These are phyloP conservation scores for Aricia artaxerxes DNA, from an alignment of 2,888 invertebrate genomes.

Conservation along the genomic window DNA sequence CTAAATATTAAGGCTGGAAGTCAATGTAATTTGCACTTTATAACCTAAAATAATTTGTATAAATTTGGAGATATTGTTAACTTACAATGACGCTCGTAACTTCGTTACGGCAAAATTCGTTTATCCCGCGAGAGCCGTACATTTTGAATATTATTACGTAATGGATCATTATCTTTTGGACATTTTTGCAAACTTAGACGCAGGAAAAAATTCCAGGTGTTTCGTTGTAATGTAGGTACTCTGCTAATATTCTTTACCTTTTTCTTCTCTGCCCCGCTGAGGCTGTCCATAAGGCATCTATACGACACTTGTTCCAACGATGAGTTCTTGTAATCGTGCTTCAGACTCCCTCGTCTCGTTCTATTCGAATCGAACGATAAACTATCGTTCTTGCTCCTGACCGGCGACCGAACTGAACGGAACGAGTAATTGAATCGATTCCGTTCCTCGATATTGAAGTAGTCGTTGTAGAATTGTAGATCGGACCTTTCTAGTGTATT, in stretches of 20 bases:
- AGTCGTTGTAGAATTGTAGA: conserved; percentile 66
- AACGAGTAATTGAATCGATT: conserved; percentile 59
- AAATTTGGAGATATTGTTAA: too few relatives aligned
- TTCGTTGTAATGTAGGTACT: not conserved
- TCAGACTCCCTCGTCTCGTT: conserved; percentile 54
- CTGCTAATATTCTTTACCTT: conserved; percentile 50
- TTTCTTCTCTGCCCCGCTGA: conserved; percentile 53
- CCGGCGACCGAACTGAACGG: conserved; percentile 56
- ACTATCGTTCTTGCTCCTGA: conserved; percentile 53
- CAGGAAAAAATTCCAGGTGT: too few relatives aligned
- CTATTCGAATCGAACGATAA: conserved; percentile 57
- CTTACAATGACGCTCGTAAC: too few relatives aligned
- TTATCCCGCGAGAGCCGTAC: too few relatives aligned
- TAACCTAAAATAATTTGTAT: too few relatives aligned
- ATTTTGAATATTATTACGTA: not conserved
- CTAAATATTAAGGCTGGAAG: too few relatives aligned
- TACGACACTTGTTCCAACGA: conserved; percentile 66
- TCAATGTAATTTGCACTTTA: too few relatives aligned
- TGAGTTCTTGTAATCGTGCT: conserved; percentile 58
- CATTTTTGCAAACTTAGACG: too few relatives aligned
- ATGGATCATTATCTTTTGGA: not conserved
- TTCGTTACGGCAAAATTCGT: too few relatives aligned
- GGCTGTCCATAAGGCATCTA: conserved; percentile 55
- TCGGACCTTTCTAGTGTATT: conserved; percentile 52
- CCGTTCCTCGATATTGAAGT: conserved; percentile 63